These are phyloP conservation scores for Notodromas monacha DNA, from an alignment of 2,888 invertebrate genomes.

Conservation along the genomic window DNA sequence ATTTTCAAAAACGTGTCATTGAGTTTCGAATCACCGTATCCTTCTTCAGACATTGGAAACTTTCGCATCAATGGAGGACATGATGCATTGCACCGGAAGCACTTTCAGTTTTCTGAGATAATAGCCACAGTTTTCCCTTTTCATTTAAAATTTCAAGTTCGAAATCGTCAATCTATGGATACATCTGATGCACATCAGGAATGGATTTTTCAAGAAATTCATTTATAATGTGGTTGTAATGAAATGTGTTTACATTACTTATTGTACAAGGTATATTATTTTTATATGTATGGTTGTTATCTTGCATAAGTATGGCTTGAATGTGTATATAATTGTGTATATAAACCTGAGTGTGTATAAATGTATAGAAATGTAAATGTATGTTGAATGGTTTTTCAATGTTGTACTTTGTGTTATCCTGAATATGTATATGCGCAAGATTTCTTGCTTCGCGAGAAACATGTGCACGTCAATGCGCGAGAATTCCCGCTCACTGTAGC, in stretches of 20 bases:
- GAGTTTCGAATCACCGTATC: constrained; percentile 4
- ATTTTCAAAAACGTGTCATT: constrained; percentile 4
- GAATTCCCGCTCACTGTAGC: constrained; percentile 4
- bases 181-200: constrained; percentile 4
- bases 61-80: constrained; percentile 4
- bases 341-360: constrained; percentile 4
- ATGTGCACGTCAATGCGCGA: constrained; percentile 4
- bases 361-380: constrained; percentile 4
- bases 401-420: constrained; percentile 4
- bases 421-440: constrained; percentile 4
- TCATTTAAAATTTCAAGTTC: constrained; percentile 4
- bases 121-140: constrained; percentile 4
- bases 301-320: constrained; percentile 4
- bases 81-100: constrained; percentile 4
- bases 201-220: constrained; percentile 4
- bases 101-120: constrained; percentile 4
- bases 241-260: constrained; percentile 4
- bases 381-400: constrained; percentile 4
- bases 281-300: constrained; percentile 4
- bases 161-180: constrained; percentile 4
- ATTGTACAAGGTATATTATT: constrained; percentile 4
- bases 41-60: constrained; percentile 4
- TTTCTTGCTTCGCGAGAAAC: constrained; percentile 4
- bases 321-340: constrained; percentile 4
- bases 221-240: constrained; percentile 4